Base-by-base conservation (phyloP, 2,888 invertebrate genomes). In the Melieria omissa region DNA sequence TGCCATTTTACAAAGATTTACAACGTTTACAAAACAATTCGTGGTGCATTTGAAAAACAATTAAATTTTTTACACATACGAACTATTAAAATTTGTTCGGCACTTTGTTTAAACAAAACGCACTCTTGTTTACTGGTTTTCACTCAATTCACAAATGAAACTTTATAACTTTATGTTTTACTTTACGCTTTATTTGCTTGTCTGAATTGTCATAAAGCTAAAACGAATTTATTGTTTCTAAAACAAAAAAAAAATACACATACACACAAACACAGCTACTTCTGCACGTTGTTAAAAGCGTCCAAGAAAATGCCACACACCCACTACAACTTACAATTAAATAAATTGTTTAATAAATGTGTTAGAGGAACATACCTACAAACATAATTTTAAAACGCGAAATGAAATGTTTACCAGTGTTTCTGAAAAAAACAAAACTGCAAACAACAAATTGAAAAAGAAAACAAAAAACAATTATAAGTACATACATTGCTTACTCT, bases 201-300 rank as follows among this genome's bases (percentile, higher is more conserved):
- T 29, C 29, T 45, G 42, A 29, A 41, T 16, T 57, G 9, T 16
- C 7, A 29, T 4, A 16, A 9, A 58, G 42, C 9, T 46, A 41
- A 49, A 49, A 63, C 41, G 63, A 49, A 63, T 63, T 49, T 63
- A 63, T 29, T 63, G 63, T 49, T 63, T 63, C 47, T 63, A 61
- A 61, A 61, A 61, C 44, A 46, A 44, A 9, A 49, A 49, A 49
- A 49, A 49, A 49, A 49, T 49, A 49, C 49, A 12, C 10, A 12
- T 49, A 49, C 10, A 12, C 4, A 49, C 9, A 49, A 49, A 49
- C 49, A 12, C 49, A 49, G 4, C n/a, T 49, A n/a, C n/a, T 49
- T 49, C n/a, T 12, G 4, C 58, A 58, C 8, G 29, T 58, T 41
- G 29, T 58, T 41, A 54, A n/a, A 42, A 5, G 54, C n/a, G 14